Percentiles rank a stretch among this genome's conserved stretches.
phyloP scores from a whole-genome alignment of 2,888 invertebrate genomes.

The Folsomia manolachei region DNA sequence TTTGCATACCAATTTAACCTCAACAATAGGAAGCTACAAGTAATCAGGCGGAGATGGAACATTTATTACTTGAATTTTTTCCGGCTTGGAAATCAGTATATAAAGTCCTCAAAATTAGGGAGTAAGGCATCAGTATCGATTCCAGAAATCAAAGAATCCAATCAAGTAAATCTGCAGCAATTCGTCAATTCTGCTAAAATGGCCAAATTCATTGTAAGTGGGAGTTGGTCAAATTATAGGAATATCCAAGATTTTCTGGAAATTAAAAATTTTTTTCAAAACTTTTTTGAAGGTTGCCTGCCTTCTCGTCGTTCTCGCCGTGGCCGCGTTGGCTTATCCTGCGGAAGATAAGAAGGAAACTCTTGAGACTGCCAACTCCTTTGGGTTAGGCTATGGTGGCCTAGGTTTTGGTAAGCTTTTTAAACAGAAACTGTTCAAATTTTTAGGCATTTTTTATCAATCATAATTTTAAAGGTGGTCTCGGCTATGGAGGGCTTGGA shows the following conservation, averaged over 20 bases:
- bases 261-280: not conserved
- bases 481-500: conserved; percentile 26
- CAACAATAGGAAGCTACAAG: too few relatives aligned
- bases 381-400: conserved; percentile 29
- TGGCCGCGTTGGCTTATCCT: conserved; percentile 33
- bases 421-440: too few relatives aligned
- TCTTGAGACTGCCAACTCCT: conserved; percentile 39
- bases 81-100: conserved; percentile 7
- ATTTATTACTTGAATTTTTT: too few relatives aligned
- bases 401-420: not conserved
- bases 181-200: conserved; percentile 24
- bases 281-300: conserved; percentile 12
- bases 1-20: too few relatives aligned
- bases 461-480: conserved; percentile 20
- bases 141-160: not conserved
- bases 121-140: conserved; percentile 11
- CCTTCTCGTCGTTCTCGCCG: conserved; percentile 41
- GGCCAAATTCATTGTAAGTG: conserved; percentile 43
- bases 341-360: conserved; percentile 40
- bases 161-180: conserved; percentile 1
- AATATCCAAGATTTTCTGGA: conserved; percentile 2
- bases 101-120: not conserved
- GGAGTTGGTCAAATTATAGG: not conserved
- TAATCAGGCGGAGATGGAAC: too few relatives aligned
- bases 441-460: too few relatives aligned